Percentiles rank a stretch among this genome's conserved stretches.
Conservation (phyloP, 2,113 vertebrate species). For the Alexandromys fortis region DNA sequence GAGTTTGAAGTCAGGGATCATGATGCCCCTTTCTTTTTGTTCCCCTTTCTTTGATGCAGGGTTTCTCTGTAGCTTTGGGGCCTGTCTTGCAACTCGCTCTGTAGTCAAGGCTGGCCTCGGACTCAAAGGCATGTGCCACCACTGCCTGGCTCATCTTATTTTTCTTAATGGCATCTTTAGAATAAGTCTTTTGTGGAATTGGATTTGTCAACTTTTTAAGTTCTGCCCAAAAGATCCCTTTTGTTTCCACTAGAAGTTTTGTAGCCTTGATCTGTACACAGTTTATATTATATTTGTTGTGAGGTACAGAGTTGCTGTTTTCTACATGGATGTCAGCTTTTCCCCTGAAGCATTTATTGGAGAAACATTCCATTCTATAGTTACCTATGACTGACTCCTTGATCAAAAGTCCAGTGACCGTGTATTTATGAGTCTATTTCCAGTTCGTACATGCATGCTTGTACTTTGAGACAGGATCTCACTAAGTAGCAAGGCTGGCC, state of each 20-base stretch:
- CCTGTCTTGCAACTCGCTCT: no score
- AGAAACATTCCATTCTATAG: not conserved
- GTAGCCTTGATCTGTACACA: not conserved
- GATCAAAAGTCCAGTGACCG: not conserved
- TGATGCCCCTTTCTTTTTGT: no score
- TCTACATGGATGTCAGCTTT: not conserved
- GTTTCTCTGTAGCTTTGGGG: no score
- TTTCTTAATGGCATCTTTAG: conserved; percentile 10
- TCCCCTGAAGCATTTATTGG: not conserved
- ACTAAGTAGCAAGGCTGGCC: not conserved
- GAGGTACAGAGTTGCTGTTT: not conserved
- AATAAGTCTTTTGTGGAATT: conserved; percentile 10
- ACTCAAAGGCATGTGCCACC: no score
- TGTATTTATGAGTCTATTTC: not conserved
- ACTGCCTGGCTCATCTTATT: not conserved
- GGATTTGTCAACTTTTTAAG: not conserved
- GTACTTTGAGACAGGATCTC: not conserved
- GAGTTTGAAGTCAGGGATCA: no score
- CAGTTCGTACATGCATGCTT: not conserved
- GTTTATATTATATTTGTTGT: not conserved
- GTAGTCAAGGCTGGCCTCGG: no score
- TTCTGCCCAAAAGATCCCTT: not conserved
- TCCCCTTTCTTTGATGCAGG: no score
- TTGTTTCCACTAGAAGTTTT: conserved; percentile 20
- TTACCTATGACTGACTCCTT: not conserved